A percentile compares a stretch with the other conserved stretches of the same genome.
Evolutionary conservation across 2,888 invertebrate genomes (phyloP).

Genomic region (Tethea ocularis): DNA sequence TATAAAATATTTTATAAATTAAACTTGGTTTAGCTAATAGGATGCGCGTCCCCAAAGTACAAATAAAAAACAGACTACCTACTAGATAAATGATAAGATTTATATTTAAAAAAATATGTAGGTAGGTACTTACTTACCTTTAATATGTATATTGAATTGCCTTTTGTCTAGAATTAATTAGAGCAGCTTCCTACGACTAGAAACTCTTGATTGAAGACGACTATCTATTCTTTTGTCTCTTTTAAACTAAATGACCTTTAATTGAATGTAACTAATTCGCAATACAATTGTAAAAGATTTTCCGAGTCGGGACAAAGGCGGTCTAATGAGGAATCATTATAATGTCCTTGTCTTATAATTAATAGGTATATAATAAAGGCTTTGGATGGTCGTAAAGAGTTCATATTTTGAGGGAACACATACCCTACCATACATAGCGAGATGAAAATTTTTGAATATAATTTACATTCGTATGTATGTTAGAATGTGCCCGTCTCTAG

Average conservation of each 20-base stretch:
- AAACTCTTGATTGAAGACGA: neutral
- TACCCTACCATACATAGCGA: too few relatives aligned
- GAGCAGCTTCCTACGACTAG: neutral
- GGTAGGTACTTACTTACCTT: neutral
- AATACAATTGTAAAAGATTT: slow-evolving; percentile 6
- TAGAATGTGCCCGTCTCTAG: too few relatives aligned
- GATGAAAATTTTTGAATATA: too few relatives aligned
- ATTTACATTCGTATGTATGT: too few relatives aligned
- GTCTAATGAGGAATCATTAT: slow-evolving; percentile 2
- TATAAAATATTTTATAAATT: too few relatives aligned
- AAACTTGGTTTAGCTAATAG: neutral
- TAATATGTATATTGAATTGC: neutral
- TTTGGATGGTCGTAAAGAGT: too few relatives aligned
- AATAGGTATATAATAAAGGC: too few relatives aligned
- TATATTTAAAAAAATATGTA: too few relatives aligned
- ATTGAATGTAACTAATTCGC: neutral
- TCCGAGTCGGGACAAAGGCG: neutral
- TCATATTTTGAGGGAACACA: too few relatives aligned
- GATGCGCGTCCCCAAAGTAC: neutral
- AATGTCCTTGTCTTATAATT: too few relatives aligned
- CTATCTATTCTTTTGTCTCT: neutral
- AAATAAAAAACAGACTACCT: too few relatives aligned
- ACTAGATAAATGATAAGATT: too few relatives aligned
- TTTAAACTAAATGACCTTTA: neutral
- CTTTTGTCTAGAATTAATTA: neutral